phyloP scores from a whole-genome alignment of 2,888 invertebrate species.

The Hololepta plana region DNA sequence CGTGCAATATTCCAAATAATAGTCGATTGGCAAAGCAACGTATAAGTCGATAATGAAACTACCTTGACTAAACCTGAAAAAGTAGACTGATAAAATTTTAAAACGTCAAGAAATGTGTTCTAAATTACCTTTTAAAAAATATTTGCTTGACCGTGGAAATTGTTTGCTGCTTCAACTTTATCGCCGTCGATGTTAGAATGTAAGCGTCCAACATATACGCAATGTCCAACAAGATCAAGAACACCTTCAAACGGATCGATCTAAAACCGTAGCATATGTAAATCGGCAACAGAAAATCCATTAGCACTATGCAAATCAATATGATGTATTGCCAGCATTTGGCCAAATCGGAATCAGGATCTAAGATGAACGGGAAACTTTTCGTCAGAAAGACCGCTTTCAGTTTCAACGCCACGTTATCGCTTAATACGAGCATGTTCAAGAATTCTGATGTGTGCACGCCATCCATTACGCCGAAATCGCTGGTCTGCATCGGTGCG shows the following conservation, averaged over 20 bases:
- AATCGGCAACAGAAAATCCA: conserved; percentile 11
- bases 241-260: conserved; percentile 5
- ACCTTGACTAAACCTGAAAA: conserved; percentile 9
- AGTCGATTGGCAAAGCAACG: conserved; percentile 8
- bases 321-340: conserved; percentile 8
- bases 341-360: conserved; percentile 29
- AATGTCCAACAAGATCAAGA: conserved; percentile 9
- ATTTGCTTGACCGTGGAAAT: conserved; percentile 8
- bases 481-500: neutral
- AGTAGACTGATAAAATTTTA: neutral
- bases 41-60: conserved; percentile 9
- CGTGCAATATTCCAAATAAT: conserved; percentile 4
- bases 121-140: conserved; percentile 5
- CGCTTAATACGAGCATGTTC: conserved; percentile 13
- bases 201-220: conserved; percentile 10
- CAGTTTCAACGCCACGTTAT: conserved; percentile 13
- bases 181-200: conserved; percentile 11
- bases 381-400: conserved; percentile 24
- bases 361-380: conserved; percentile 31
- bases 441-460: conserved; percentile 11
- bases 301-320: conserved; percentile 6
- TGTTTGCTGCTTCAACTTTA: conserved; percentile 8
- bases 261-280: conserved; percentile 8
- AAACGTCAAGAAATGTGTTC: too few relatives aligned
- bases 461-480: too few relatives aligned